phyloP scores from a whole-genome alignment of 2,888 invertebrate genomes.

The Osedax fenrisi region DNA sequence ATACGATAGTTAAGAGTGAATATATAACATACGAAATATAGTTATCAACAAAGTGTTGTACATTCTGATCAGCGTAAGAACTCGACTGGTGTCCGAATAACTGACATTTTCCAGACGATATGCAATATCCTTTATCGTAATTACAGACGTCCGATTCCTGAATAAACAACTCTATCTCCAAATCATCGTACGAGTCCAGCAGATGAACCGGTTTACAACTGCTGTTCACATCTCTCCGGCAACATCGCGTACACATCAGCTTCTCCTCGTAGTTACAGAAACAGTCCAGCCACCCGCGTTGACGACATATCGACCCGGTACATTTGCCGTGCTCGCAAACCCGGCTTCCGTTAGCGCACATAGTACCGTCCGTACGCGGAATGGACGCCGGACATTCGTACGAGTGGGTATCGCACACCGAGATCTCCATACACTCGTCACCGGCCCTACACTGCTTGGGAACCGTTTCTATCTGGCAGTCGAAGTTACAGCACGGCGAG shows the following conservation, averaged over 20 bases:
- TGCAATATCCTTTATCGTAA: neutral
- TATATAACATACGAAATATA: no score
- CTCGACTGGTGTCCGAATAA: neutral
- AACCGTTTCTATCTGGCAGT: neutral
- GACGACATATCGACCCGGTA: neutral
- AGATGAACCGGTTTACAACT: neutral
- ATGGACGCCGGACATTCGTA: neutral
- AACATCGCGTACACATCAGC: neutral
- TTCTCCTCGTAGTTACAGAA: neutral
- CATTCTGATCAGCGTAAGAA: no score
- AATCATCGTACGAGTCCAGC: neutral
- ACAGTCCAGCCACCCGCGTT: slow-evolving; percentile 1
- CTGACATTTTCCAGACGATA: neutral
- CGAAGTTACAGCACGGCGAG: neutral
- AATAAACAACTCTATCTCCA: neutral
- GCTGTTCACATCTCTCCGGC: neutral
- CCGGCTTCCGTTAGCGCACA: slow-evolving; percentile 1
- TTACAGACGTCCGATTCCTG: neutral
- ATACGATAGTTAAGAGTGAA: no score
- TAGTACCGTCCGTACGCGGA: neutral
- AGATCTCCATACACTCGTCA: neutral
- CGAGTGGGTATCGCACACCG: neutral
- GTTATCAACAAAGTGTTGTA: no score
- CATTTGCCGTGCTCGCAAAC: neutral
- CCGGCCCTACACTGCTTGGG: neutral